Percentiles rank a stretch among this genome's conserved stretches.
Evolutionary conservation across 2,888 invertebrate genomes (phyloP).

Genomic region (Frankliniella fusca): DNA sequence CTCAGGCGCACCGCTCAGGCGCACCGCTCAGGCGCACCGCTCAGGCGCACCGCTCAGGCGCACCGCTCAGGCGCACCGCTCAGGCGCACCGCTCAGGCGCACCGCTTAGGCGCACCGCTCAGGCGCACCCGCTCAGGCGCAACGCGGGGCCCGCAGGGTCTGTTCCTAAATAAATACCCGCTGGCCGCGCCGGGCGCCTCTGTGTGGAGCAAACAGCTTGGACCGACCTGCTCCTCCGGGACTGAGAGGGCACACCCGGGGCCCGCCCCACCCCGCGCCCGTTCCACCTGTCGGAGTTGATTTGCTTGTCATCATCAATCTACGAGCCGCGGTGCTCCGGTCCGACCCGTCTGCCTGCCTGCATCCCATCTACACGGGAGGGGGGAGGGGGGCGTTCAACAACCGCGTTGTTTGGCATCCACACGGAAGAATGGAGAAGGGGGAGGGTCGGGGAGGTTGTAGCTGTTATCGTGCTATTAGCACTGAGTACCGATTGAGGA

Average conservation of each 20-base stretch:
- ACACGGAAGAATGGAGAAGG: neutral
- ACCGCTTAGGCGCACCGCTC: too few species aligned
- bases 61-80: too few species aligned
- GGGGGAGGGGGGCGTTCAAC: neutral
- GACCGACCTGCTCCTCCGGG: neutral
- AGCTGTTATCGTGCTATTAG: neutral
- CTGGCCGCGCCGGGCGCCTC: neutral
- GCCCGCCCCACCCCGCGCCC: neutral
- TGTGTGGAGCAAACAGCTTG: neutral
- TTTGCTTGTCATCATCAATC: conserved; percentile 26
- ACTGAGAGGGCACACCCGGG: neutral
- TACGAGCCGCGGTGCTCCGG: neutral
- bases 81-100: too few species aligned
- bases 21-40: too few species aligned
- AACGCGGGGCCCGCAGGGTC: too few species aligned
- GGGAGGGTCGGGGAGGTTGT: neutral
- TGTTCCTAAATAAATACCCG: too few species aligned
- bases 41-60: too few species aligned
- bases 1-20: too few species aligned
- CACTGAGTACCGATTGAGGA: too few species aligned
- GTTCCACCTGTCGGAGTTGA: conserved; percentile 19
- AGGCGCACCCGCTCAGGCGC: too few species aligned
- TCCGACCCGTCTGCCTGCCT: neutral
- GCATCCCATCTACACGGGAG: neutral
- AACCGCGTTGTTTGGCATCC: neutral